These are phyloP conservation scores for Aspidiotus destructor DNA, from an alignment of 2,888 invertebrate species.

Conservation along the genomic window DNA sequence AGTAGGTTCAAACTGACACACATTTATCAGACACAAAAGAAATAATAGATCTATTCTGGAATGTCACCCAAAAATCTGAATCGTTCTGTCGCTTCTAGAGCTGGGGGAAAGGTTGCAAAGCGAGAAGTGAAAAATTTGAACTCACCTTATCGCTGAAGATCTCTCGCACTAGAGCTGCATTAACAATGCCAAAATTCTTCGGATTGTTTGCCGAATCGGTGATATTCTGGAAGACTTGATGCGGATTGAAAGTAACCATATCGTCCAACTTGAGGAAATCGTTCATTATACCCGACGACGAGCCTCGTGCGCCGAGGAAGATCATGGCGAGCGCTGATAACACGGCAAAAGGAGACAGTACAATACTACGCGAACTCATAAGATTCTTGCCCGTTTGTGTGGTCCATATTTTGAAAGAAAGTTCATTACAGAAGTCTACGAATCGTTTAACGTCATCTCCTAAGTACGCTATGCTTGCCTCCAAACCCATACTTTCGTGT, in stretches of 20 bases:
- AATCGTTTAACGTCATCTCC: constrained; percentile 69
- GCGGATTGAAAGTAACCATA: constrained; percentile 82
- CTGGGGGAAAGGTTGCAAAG: too few relatives aligned
- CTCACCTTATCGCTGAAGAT: constrained; percentile 64
- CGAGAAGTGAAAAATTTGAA: too few relatives aligned
- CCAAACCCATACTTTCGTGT: constrained; percentile 56
- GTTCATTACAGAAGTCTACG: constrained; percentile 68
- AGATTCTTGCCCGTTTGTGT: constrained; percentile 56
- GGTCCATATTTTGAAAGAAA: constrained; percentile 75
- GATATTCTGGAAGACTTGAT: constrained; percentile 73
- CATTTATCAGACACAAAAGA: too few relatives aligned
- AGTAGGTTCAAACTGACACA: too few relatives aligned
- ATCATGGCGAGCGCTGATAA: constrained; percentile 83
- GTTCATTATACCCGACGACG: constrained; percentile 84
- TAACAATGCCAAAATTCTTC: constrained; percentile 60
- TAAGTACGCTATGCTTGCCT: constrained; percentile 61
- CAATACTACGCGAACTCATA: constrained; percentile 56
- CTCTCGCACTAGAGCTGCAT: constrained; percentile 70
- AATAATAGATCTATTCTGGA: too few relatives aligned
- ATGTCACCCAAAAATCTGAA: too few relatives aligned
- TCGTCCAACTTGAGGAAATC: constrained; percentile 74
- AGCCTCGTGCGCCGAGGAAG: constrained; percentile 74
- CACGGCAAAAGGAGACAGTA: constrained; percentile 73
- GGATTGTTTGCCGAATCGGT: constrained; percentile 61
- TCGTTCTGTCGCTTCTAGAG: too few relatives aligned